Evolutionary conservation across 2,888 invertebrate genomes (phyloP), one percentile per base, ranked within the genome.

Genomic region (Diachrysia chrysitis): DNA sequence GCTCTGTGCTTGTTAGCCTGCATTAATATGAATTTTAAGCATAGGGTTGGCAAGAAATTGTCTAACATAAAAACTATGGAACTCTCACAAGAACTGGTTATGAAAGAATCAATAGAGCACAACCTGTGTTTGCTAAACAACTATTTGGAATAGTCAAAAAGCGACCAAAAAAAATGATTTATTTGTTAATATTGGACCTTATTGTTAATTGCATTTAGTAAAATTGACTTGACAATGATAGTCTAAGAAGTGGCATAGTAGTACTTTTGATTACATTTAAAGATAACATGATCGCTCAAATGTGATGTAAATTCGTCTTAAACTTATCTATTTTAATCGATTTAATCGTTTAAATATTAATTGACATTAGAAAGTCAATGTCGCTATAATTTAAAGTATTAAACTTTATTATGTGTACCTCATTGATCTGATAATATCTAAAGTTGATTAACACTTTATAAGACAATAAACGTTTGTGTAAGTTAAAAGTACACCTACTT

Each of bases 11-110:
- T 94, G 93, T 93, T 93, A 91, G 92, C 86, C 83, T 83, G 88
- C 88, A 91, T 93, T 92, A 92, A 93, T 93, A 90, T 92, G 91
- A 93, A 93, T 90, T 93, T 91, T 87, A 92, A 85, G 75, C 37
- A 1, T 87, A 95, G 94, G 95, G 95, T 66, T 94, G 91, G 12
- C 84, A 63, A 58, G 16, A 51, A 0, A 10, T 7, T 0, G 5
- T 12, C 3, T 3, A 21, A 19, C 17, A 12, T 7, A 17, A 19
- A 17, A 48, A 10, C 2, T 16, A 37, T 37, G 16, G 1, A 16
- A 35, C 1, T 14, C 5, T 7, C 6, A 1, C 29, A 29, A 29
- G 29, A 29, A 29, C 29, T 29, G 29, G 7, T 1, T 29, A 5
- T 29, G 29, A 29, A 5, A 29, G 7, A 29, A 29, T 29, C 5